Conservation (phyloP, 2,113 vertebrate genomes). For the Paedocypris sp. region DNA sequence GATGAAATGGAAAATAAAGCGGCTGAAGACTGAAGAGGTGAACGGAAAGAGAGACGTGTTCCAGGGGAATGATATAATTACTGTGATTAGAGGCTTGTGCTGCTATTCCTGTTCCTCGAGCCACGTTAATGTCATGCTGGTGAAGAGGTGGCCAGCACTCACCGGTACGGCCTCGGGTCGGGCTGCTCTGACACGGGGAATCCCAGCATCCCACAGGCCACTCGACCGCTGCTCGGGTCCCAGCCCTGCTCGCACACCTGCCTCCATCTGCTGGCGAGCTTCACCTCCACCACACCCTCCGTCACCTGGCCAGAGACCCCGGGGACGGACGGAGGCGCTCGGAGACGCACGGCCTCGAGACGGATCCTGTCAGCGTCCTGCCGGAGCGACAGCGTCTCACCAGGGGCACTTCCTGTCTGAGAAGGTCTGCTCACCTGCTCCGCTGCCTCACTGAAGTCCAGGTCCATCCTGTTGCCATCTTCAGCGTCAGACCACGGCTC, state of each 20-base stretch:
- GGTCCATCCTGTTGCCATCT: constrained; percentile 28
- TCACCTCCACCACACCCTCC: constrained; percentile 87
- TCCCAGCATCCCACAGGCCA: constrained; percentile 90
- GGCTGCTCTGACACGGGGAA: constrained; percentile 68
- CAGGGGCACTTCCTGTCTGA: background rate
- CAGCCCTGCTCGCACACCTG: constrained; percentile 77
- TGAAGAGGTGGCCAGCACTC: constrained; percentile 38
- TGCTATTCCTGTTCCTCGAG: too few relatives aligned
- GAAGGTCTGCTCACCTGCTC: too few relatives aligned
- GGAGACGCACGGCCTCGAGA: constrained; percentile 83
- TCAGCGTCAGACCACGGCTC: background rate
- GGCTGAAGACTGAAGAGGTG: too few relatives aligned
- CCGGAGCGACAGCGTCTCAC: constrained; percentile 15
- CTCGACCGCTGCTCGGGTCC: constrained; percentile 76
- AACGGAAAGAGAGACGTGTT: too few relatives aligned
- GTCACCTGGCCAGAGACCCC: constrained; percentile 61
- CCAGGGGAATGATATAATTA: too few relatives aligned
- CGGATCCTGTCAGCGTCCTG: constrained; percentile 82
- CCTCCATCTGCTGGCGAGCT: constrained; percentile 79
- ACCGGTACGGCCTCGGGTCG: constrained; percentile 76
- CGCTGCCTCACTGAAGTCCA: constrained; percentile 10
- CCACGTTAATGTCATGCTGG: too few relatives aligned
- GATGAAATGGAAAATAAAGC: too few relatives aligned
- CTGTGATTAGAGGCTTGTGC: too few relatives aligned
- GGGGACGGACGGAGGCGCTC: constrained; percentile 68